These are phyloP conservation scores for Chaetura pelagica DNA, from an alignment of 2,113 vertebrate genomes.

Conservation along the genomic window DNA sequence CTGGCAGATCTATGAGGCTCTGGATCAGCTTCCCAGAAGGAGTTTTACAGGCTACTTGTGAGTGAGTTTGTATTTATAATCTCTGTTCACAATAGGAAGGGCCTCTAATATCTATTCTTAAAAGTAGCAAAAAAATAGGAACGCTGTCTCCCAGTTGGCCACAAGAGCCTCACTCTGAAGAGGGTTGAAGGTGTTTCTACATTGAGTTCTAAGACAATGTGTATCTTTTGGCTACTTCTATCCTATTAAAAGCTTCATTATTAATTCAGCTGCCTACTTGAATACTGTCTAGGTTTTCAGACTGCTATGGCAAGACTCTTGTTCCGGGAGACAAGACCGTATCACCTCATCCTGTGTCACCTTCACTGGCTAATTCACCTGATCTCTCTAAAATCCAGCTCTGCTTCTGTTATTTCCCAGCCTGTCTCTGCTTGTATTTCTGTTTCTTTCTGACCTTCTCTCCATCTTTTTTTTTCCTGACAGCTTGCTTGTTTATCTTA, in stretches of 20 bases:
- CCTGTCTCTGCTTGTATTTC: background rate
- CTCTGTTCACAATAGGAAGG: background rate
- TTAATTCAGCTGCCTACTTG: slow-evolving; percentile 59
- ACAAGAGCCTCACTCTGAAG: background rate
- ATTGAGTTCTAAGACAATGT: background rate
- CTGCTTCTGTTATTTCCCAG: background rate
- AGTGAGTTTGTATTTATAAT: background rate
- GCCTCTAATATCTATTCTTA: background rate
- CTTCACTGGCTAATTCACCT: slow-evolving; percentile 49
- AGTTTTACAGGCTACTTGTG: background rate
- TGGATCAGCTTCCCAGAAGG: background rate
- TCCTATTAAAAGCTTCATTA: slow-evolving; percentile 58
- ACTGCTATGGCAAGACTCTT: slow-evolving; percentile 35
- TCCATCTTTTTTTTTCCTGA: background rate
- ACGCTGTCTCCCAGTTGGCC: background rate
- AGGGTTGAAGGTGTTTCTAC: background rate
- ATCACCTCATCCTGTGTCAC: slow-evolving; percentile 29
- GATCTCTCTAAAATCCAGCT: slow-evolving; percentile 20
- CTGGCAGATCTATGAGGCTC: background rate
- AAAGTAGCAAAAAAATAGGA: background rate
- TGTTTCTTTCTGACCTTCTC: slow-evolving; percentile 20
- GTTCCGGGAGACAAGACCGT: slow-evolving; percentile 23
- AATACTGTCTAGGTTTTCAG: slow-evolving; percentile 52
- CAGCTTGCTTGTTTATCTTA: background rate
- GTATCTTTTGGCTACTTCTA: background rate